Conservation (phyloP, 2,888 invertebrate genomes). For the Protonemura montana region DNA sequence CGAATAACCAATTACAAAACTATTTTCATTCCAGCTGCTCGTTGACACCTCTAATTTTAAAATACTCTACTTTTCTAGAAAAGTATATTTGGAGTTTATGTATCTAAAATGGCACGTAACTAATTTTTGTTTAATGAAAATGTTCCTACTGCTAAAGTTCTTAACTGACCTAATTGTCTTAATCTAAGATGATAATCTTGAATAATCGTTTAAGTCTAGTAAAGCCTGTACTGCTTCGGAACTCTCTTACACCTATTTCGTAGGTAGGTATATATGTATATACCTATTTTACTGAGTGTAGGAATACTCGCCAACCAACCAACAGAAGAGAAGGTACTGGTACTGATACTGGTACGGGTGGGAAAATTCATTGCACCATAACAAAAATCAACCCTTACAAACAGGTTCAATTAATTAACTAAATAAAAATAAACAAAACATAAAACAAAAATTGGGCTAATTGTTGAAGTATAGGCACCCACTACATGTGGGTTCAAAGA, state of each 20-base stretch:
- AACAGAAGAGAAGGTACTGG: background rate
- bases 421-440: conserved; percentile 18
- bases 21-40: background rate
- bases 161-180: conserved; percentile 16
- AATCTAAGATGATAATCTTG: background rate
- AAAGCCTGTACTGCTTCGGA: background rate
- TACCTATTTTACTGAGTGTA: background rate
- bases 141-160: conserved; percentile 9
- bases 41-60: background rate
- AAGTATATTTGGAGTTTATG: conserved; percentile 27
- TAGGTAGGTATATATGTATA: background rate
- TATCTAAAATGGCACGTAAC: conserved; percentile 32
- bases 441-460: background rate
- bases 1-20: conserved; percentile 7
- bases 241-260: background rate
- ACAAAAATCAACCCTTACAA: background rate
- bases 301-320: background rate
- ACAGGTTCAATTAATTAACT: background rate
- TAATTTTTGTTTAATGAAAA: conserved; percentile 24
- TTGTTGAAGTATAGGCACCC: background rate
- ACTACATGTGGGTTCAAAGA: conserved; percentile 3
- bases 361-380: background rate
- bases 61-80: conserved; percentile 1
- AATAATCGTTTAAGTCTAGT: background rate
- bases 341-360: background rate